These are phyloP conservation scores for Penelope pileata DNA, from an alignment of 2,113 vertebrate genomes.

Conservation along the genomic window DNA sequence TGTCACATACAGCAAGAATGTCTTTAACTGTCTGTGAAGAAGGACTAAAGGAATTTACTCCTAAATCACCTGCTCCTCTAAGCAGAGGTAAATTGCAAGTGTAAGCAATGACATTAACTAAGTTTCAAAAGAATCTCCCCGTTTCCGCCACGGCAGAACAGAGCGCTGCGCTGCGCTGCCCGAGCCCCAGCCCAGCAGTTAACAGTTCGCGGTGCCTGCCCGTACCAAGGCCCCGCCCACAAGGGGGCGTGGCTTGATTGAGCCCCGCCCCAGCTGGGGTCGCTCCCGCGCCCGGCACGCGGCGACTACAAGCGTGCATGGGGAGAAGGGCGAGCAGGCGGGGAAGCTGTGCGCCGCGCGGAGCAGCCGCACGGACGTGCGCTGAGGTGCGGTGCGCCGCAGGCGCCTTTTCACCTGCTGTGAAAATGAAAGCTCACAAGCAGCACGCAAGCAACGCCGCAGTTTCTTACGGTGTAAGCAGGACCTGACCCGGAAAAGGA, in stretches of 20 bases:
- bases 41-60: neutral
- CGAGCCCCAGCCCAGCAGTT: no score
- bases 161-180: fast-evolving
- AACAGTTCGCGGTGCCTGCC: no score
- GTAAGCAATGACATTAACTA: neutral
- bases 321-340: neutral
- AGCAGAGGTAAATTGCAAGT: neutral
- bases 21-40: fast-evolving
- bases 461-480: fast-evolving
- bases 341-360: neutral
- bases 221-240: neutral
- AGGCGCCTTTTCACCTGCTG: fast-evolving
- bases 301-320: neutral
- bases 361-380: fast-evolving
- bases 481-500: neutral
- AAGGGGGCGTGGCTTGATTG: fast-evolving
- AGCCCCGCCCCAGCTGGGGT: neutral
- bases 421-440: neutral
- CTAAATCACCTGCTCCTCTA: neutral
- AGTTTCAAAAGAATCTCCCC: no score
- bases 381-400: fast-evolving
- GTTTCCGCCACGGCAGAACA: neutral
- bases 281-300: neutral
- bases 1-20: fast-evolving
- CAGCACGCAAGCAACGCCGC: fast-evolving